Base-by-base conservation (phyloP, 2,888 invertebrate genomes). In the Calameuta pallipes region DNA sequence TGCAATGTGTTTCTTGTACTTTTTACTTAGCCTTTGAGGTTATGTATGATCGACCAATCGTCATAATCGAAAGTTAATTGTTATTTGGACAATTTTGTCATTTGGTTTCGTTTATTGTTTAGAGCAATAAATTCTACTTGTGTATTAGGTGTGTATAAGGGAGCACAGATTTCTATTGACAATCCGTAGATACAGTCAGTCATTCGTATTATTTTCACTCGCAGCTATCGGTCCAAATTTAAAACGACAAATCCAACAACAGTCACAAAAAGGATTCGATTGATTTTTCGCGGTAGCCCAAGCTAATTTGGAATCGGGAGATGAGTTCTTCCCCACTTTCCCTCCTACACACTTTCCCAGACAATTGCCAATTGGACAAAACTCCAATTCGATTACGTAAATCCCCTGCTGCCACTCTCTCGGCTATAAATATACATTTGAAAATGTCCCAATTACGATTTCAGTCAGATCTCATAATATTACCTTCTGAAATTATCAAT, bases 281-380 rank as follows among this genome's bases (percentile, higher is more conserved):
- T 90, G 90, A 89, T 90, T 90, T 90, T 90, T 90, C 89, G 90
- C 84, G 90, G 90, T 89, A 83, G 85, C 85, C 84, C 88, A 83
- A 15, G 86, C 85, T 89, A 89, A 83, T 85, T 79, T 74, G 77
- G 69, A 71, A 75, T 70, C n/a, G 69, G 31, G 71, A 71, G 71
- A 37, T 41, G 69, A 56, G 34, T 33, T 30, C 68, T 33, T 33
- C 69, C 75, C 31, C 68, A 23, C 74, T 36, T 56, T 30, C 11
- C 12, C 56, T 15, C 6, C 41, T 23, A 23, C 23, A 41, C 41
- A 23, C 41, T 15, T 79, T 33, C 76, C 74, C 81, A 83, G 83
- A 82, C 86, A 84, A 85, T 86, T 84, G 86, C 84, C 85, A 85
- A 87, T 87, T 86, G 86, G 86, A 86, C 84, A 87, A 86, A 84